Percentiles rank a stretch among this genome's conserved stretches.
phyloP scores from a whole-genome alignment of 2,888 invertebrate species.

The Gnatocerus cornutus region DNA sequence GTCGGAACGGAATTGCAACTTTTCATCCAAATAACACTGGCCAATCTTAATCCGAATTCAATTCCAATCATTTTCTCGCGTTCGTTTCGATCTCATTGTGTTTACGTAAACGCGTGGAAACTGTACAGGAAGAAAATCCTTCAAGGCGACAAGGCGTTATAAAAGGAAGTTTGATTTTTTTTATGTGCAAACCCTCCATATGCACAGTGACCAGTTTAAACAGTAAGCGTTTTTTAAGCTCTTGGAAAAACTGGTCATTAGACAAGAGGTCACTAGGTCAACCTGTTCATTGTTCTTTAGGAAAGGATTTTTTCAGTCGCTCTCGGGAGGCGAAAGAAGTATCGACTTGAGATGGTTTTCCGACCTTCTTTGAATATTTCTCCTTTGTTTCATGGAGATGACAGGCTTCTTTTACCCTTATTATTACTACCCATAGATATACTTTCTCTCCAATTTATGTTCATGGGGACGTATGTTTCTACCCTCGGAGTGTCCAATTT shows the following conservation, averaged over 20 bases:
- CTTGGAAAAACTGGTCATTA: background rate
- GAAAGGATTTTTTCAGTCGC: background rate
- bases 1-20: conserved; percentile 45
- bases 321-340: conserved; percentile 39
- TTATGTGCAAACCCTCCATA: no score
- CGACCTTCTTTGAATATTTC: conserved; percentile 34
- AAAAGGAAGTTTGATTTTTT: no score
- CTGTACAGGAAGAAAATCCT: background rate
- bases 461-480: conserved; percentile 10
- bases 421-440: conserved; percentile 27
- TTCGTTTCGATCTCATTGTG: conserved; percentile 28
- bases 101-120: conserved; percentile 32
- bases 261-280: conserved; percentile 2
- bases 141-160: no score
- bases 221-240: background rate
- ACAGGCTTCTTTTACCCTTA: conserved; percentile 20
- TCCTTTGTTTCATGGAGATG: conserved; percentile 27
- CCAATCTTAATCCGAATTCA: conserved; percentile 49
- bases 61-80: conserved; percentile 54
- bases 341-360: conserved; percentile 43
- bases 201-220: no score
- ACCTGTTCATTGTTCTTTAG: conserved; percentile 8
- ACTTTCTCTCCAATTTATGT: conserved; percentile 24
- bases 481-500: background rate
- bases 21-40: conserved; percentile 49